Base-by-base conservation (phyloP, 2,888 invertebrate genomes). In the Sipha maydis region DNA sequence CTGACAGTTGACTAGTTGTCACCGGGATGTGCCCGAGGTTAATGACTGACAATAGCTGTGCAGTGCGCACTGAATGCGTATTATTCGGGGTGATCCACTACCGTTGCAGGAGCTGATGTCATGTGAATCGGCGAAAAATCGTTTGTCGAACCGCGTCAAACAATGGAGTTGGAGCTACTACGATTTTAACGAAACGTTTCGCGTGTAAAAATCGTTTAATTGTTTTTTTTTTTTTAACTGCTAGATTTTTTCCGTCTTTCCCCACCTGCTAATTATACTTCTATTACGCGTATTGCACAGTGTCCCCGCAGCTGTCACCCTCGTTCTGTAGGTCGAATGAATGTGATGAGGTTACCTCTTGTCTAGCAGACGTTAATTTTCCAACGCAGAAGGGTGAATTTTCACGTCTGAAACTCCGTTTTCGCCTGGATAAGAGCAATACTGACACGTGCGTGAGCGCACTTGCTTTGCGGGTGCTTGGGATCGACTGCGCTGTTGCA, bases 101-200 rank as follows among this genome's bases (percentile, higher is more conserved):
- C 25, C 25, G 28, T 31, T 48, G 41, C 67, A 7, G 38, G 38
- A 75, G 77, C 17, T 31, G 75, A 73, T 71, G n/a, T 78, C 48
- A 41, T 48, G 82, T 75, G 88, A 88, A 61, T 76, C 67, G 80
- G 88, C 82, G 75, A 76, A 82, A 82, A 88, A 82, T 7, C 80
- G 25, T 61, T 34, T 19, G n/a, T 11, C 25, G 82, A 82, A 88
- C 88, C 88, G 80, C 82, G 80, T 88, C 25, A 82, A 88, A 88
- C 80, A 82, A 88, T 88, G 75, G 82, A 31, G 84, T 41, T 28
- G 75, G 75, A 21, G 38, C 11, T 31, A n/a, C 14, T 25, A 25
- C 61, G 61, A 48, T 48, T 48, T 48, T 14, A 28, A 69, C 8
- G 25, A 61, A 61, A 61, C 61, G 86, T 85, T 85, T 77, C 61